Percentiles rank a stretch among this genome's conserved stretches.
Evolutionary conservation across 2,797 vertebrate genomes (phyloP).

Genomic region (Tadarida brasiliensis): DNA sequence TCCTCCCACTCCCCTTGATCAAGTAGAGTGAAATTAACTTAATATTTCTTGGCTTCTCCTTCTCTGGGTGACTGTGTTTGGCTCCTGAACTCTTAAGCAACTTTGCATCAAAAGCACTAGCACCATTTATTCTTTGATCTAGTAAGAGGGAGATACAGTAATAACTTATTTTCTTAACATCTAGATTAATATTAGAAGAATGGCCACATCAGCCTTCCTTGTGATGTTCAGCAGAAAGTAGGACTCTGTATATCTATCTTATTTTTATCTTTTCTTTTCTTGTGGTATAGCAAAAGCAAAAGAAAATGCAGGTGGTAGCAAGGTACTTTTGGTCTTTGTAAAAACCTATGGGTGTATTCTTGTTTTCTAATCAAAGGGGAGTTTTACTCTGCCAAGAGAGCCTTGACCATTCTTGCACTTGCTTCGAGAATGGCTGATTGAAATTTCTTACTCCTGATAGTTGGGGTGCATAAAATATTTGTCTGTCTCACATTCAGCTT

Average conservation of each 20-base stretch:
- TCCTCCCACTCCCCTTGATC: not conserved
- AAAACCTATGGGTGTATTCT: not conserved
- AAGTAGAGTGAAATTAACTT: not conserved
- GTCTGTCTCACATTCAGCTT: not conserved
- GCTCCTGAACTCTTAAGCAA: not conserved
- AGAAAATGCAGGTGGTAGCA: not conserved
- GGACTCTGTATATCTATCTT: not conserved
- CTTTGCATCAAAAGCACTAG: not conserved
- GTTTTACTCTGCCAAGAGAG: not conserved
- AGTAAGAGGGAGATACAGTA: not conserved
- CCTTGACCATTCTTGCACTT: not conserved
- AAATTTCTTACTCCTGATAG: not conserved
- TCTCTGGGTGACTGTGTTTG: conserved; percentile 12
- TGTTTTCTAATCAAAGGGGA: conserved; percentile 32
- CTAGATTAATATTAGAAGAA: not conserved
- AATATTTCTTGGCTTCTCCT: not conserved
- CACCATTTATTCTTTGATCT: conserved; percentile 21
- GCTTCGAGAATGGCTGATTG: not conserved
- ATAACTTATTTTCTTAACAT: not conserved
- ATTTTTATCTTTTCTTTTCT: not conserved
- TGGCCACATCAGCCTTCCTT: not conserved
- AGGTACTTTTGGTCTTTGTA: not conserved
- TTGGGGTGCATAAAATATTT: not conserved
- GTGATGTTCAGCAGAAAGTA: not conserved
- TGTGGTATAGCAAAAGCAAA: not conserved